Evolutionary conservation across 23 tunicate species (phyloP).

Genomic region (Phallusia fumigata): DNA sequence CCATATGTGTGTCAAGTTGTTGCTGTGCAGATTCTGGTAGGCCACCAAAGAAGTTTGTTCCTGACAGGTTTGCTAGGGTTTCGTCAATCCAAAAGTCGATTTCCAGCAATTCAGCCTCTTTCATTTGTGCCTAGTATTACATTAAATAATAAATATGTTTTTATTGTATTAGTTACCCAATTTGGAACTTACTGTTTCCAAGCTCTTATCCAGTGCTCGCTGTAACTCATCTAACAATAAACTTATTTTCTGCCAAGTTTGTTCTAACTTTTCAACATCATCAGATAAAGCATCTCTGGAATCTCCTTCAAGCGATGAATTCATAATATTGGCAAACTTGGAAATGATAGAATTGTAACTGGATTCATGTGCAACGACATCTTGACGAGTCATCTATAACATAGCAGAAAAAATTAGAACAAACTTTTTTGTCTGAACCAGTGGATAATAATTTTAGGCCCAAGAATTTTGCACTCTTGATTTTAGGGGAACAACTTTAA

Average conservation of each 20-base stretch:
- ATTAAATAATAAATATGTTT: background rate
- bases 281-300: background rate
- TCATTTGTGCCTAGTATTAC: background rate
- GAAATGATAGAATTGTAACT: background rate
- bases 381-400: background rate
- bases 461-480: too few relatives aligned
- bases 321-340: background rate
- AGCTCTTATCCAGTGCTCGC: background rate
- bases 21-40: slow-evolving; percentile 75
- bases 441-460: too few relatives aligned
- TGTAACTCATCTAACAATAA: background rate
- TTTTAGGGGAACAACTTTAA: too few relatives aligned
- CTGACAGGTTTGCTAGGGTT: slow-evolving; percentile 32
- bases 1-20: slow-evolving; percentile 59
- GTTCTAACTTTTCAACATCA: background rate
- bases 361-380: background rate
- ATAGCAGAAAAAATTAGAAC: background rate
- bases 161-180: too few relatives aligned
- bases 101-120: slow-evolving; percentile 14
- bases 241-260: background rate
- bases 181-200: background rate
- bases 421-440: too few relatives aligned
- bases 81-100: slow-evolving; percentile 66
- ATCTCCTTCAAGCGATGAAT: background rate
- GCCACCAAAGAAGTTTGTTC: slow-evolving; percentile 53